Conservation (phyloP, 2,888 invertebrate genomes). For the Leucophenga maculata region DNA sequence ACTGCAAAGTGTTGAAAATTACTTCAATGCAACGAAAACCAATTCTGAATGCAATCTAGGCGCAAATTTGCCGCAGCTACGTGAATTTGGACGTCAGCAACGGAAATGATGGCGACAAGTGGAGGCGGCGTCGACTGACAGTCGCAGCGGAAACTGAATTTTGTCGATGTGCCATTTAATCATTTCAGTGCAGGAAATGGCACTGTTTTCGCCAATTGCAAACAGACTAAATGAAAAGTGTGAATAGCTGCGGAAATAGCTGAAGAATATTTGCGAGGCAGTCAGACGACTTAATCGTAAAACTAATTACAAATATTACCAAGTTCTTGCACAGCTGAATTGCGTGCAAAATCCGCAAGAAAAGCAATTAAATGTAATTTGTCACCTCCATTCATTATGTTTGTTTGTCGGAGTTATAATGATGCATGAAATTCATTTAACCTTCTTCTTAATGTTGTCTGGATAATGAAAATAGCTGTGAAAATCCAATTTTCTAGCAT, state of each 20-base stretch:
- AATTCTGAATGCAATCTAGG: slow-evolving; percentile 52
- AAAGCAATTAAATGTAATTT: slow-evolving; percentile 41
- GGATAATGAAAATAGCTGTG: slow-evolving; percentile 51
- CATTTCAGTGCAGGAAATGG: slow-evolving; percentile 61
- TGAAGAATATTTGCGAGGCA: not conserved
- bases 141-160: not conserved
- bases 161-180: slow-evolving; percentile 45
- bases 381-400: slow-evolving; percentile 35
- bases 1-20: slow-evolving; percentile 2
- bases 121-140: slow-evolving; percentile 23
- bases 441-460: not conserved
- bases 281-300: not conserved
- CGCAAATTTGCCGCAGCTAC: too few species aligned
- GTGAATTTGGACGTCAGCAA: not conserved
- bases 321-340: not conserved
- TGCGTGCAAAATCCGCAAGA: slow-evolving; percentile 26
- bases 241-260: not conserved
- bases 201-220: not conserved
- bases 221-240: slow-evolving; percentile 23
- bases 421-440: slow-evolving; percentile 53
- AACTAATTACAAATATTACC: not conserved
- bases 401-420: slow-evolving; percentile 42
- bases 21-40: slow-evolving; percentile 16
- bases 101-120: slow-evolving; percentile 45
- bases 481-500: slow-evolving; percentile 58